Evolutionary conservation across 2,888 invertebrate genomes (phyloP).

Genomic region (Creontiades dilutus): DNA sequence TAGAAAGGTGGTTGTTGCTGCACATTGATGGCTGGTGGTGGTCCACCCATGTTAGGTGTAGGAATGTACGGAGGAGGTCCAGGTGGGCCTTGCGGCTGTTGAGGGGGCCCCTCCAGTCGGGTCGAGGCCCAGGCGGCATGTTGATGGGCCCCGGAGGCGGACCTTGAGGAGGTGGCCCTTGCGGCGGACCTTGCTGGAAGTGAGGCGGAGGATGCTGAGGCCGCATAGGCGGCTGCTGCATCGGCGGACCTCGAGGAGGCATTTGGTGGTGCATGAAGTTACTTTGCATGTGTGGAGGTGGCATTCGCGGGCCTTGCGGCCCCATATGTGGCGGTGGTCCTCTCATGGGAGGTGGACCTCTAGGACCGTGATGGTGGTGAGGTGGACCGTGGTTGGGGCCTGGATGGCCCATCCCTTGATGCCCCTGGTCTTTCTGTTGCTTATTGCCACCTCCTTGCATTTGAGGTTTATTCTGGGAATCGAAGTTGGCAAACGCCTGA

Average conservation of each 20-base stretch:
- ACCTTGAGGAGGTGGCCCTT: slow-evolving; percentile 78
- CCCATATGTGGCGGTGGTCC: slow-evolving; percentile 67
- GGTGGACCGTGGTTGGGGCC: slow-evolving; percentile 54
- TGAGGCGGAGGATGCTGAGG: slow-evolving; percentile 73
- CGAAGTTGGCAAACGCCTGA: slow-evolving; percentile 65
- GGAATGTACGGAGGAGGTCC: slow-evolving; percentile 78
- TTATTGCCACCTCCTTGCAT: slow-evolving; percentile 59
- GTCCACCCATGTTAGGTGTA: slow-evolving; percentile 59
- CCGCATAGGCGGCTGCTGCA: slow-evolving; percentile 74
- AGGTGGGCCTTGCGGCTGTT: slow-evolving; percentile 80
- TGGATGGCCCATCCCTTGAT: slow-evolving; percentile 46
- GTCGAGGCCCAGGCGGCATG: slow-evolving; percentile 56
- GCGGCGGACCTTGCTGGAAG: slow-evolving; percentile 77
- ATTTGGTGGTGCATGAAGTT: slow-evolving; percentile 64
- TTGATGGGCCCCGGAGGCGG: slow-evolving; percentile 77
- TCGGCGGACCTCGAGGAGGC: slow-evolving; percentile 68
- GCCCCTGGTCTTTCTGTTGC: slow-evolving; percentile 61
- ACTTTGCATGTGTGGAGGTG: slow-evolving; percentile 64
- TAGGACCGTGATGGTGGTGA: slow-evolving; percentile 39
- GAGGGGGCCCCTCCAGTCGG: slow-evolving; percentile 80
- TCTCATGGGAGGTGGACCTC: slow-evolving; percentile 62
- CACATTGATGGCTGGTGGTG: slow-evolving; percentile 49
- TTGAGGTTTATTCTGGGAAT: slow-evolving; percentile 65
- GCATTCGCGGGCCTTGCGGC: slow-evolving; percentile 63
- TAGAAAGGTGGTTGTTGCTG: slow-evolving; percentile 65